A percentile compares a stretch with the other conserved stretches of the same genome.
Evolutionary conservation across 1,140 invertebrate genomes (phyloP).

Genomic region (Drosophila teissieri): DNA sequence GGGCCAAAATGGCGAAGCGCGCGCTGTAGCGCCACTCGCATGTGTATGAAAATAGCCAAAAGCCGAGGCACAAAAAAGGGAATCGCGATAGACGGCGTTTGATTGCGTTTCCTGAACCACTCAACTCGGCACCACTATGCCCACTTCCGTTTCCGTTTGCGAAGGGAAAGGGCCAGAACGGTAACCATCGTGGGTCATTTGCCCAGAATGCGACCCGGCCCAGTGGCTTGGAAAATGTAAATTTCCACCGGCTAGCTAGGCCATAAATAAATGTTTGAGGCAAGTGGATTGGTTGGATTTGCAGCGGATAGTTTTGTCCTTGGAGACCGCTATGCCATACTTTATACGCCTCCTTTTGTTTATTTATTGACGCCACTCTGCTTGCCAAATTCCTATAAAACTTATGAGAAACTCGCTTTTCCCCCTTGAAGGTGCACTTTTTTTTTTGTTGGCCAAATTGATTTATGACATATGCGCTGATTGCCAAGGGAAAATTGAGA

Average conservation of each 20-base stretch:
- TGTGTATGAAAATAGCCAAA: conserved; percentile 81
- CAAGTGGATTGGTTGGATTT: conserved; percentile 60
- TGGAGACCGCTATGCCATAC: conserved; percentile 56
- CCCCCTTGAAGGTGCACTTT: conserved; percentile 2
- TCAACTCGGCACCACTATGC: conserved; percentile 18
- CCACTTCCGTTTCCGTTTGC: not conserved
- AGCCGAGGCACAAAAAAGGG: conserved; percentile 17
- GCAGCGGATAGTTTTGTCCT: conserved; percentile 66
- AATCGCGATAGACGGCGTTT: conserved; percentile 75
- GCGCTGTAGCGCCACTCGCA: conserved; percentile 58
- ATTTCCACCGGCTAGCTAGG: conserved; percentile 37
- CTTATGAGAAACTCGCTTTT: conserved; percentile 62
- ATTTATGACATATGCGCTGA: conserved; percentile 63
- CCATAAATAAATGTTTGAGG: conserved; percentile 73
- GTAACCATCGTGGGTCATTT: conserved; percentile 65
- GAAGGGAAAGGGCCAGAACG: conserved; percentile 15
- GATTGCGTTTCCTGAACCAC: conserved; percentile 61
- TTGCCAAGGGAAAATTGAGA: conserved; percentile 51
- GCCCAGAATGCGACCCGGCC: conserved; percentile 57
- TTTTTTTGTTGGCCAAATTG: conserved; percentile 29
- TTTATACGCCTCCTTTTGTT: conserved; percentile 73
- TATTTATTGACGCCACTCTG: conserved; percentile 74
- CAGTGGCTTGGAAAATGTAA: conserved; percentile 67
- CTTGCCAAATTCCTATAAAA: conserved; percentile 75
- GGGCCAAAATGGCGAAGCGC: conserved; percentile 61